Conservation (phyloP, 1,140 invertebrate genomes). For the Sycobia sp. region DNA sequence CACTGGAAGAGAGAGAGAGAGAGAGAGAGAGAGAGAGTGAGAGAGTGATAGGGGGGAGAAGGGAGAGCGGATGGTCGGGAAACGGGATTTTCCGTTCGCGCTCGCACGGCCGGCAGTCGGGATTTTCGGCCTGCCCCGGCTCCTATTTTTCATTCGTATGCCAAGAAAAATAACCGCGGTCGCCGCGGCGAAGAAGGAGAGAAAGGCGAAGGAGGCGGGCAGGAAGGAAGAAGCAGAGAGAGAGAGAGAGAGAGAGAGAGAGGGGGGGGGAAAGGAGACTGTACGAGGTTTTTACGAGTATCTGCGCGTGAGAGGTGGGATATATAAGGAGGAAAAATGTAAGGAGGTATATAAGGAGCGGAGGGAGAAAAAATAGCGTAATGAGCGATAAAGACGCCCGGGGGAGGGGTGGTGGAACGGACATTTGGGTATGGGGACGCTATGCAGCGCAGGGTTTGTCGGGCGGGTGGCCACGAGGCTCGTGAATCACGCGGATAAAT, state of each 20-base stretch:
- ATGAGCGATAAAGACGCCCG: conserved; percentile 22
- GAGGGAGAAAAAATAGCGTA: conserved; percentile 20
- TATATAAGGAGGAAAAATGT: conserved; percentile 37
- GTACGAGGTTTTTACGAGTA: conserved; percentile 11
- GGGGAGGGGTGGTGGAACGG: neutral
- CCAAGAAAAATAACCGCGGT: conserved; percentile 33
- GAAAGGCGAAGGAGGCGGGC: conserved; percentile 11
- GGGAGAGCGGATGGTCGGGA: neutral
- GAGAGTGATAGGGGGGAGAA: neutral
- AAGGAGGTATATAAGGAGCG: no score
- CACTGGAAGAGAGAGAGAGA: neutral
- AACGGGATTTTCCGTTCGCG: no score
- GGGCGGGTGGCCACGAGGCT: no score
- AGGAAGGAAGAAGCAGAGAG: neutral
- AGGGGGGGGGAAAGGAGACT: no score
- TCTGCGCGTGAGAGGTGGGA: conserved; percentile 11
- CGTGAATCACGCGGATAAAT: no score
- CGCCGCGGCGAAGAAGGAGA: no score
- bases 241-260: neutral
- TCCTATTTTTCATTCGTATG: conserved; percentile 32
- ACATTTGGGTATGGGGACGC: no score
- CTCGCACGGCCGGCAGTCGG: conserved; percentile 37
- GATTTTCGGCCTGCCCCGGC: no score
- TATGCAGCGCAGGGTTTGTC: no score
- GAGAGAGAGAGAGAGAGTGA: neutral